phyloP scores from a whole-genome alignment of 2,888 invertebrate genomes.

The Quadriops clusia region DNA sequence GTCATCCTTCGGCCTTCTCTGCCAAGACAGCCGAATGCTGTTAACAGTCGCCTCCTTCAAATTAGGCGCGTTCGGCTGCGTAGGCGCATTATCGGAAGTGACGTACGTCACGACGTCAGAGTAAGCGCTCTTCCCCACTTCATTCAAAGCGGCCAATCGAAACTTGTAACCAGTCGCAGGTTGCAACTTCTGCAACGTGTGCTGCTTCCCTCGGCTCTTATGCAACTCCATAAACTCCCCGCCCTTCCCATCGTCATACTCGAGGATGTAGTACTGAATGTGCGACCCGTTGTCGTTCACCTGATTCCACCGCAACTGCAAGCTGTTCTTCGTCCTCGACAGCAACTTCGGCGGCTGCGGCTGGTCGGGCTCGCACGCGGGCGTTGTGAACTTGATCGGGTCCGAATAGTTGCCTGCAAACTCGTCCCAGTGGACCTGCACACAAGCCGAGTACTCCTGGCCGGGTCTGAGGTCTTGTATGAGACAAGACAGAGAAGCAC shows the following conservation, averaged over 20 bases:
- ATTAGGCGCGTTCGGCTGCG: slow-evolving; percentile 65
- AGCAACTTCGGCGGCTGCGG: slow-evolving; percentile 61
- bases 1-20: slow-evolving; percentile 60
- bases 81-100: slow-evolving; percentile 71
- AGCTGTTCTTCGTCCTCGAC: slow-evolving; percentile 56
- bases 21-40: slow-evolving; percentile 62
- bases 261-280: slow-evolving; percentile 63
- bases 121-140: slow-evolving; percentile 62
- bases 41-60: slow-evolving; percentile 51
- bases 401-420: slow-evolving; percentile 64
- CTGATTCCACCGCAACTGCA: slow-evolving; percentile 60
- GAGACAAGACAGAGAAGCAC: slow-evolving; percentile 62
- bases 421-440: slow-evolving; percentile 66
- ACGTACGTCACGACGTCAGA: slow-evolving; percentile 55
- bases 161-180: slow-evolving; percentile 73
- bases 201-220: slow-evolving; percentile 62
- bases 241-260: slow-evolving; percentile 61
- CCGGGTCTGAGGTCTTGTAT: slow-evolving; percentile 78
- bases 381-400: slow-evolving; percentile 69
- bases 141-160: slow-evolving; percentile 73
- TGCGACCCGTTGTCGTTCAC: slow-evolving; percentile 71
- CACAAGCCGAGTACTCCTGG: slow-evolving; percentile 74
- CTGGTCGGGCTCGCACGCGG: slow-evolving; percentile 67
- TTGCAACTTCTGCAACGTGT: slow-evolving; percentile 60
- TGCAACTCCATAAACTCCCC: slow-evolving; percentile 61